Evolutionary conservation across 2,797 vertebrate species (phyloP).

Genomic region (Leuciscus waleckii): DNA sequence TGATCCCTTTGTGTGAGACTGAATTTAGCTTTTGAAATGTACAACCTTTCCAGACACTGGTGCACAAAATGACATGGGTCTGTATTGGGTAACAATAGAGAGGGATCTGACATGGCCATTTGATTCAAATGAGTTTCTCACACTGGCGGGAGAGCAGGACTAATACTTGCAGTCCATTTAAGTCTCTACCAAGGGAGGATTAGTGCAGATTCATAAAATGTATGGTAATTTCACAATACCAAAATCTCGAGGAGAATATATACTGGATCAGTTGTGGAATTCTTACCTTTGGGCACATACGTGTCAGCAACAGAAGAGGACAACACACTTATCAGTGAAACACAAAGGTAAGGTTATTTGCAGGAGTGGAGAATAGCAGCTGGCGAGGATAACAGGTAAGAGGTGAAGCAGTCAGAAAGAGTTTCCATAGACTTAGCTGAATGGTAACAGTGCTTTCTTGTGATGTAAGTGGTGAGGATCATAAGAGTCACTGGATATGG

Average conservation of each 20-base stretch:
- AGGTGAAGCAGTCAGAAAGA: too few species aligned
- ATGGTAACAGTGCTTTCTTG: too few species aligned
- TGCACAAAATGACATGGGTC: background rate
- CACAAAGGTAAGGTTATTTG: too few species aligned
- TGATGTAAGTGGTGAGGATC: too few species aligned
- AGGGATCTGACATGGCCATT: background rate
- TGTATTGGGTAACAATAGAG: background rate
- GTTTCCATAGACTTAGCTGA: too few species aligned
- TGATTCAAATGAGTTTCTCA: background rate
- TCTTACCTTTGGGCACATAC: background rate
- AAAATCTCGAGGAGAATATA: background rate
- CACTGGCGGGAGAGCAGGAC: background rate
- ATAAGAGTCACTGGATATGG: too few species aligned
- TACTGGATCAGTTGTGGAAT: background rate
- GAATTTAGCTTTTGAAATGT: slow-evolving; percentile 12
- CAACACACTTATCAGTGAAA: too few species aligned
- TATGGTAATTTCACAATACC: background rate
- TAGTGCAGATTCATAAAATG: background rate
- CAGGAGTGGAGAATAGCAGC: too few species aligned
- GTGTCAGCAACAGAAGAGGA: too few species aligned
- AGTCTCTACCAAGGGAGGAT: background rate
- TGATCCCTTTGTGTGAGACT: slow-evolving; percentile 3
- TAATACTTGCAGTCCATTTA: background rate
- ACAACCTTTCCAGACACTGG: background rate
- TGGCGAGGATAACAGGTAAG: too few species aligned